Evolutionary conservation across 2,888 invertebrate genomes (phyloP).

Genomic region (Netelia virgata): DNA sequence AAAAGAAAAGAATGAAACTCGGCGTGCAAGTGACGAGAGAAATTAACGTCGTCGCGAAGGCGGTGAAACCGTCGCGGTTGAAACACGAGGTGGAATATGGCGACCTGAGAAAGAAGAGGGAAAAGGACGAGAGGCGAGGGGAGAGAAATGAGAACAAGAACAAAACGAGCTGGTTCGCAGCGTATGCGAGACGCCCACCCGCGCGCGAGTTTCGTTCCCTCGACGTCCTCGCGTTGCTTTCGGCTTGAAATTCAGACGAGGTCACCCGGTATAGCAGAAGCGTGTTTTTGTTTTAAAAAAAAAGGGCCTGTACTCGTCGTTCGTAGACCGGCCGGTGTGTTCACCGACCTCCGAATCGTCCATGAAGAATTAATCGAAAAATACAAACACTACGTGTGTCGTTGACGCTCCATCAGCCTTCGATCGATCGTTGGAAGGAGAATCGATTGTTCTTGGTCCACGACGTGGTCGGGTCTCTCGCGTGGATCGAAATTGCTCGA

Average conservation of each 20-base stretch:
- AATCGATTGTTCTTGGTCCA: neutral
- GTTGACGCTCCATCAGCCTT: neutral
- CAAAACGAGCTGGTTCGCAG: conserved; percentile 66
- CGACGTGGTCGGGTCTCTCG: neutral
- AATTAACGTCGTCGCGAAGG: conserved; percentile 8
- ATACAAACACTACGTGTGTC: neutral
- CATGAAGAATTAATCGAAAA: neutral
- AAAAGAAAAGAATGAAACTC: conserved; percentile 15
- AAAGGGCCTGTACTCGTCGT: neutral
- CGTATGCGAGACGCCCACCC: conserved; percentile 78
- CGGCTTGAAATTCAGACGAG: conserved; percentile 77
- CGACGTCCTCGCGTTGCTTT: conserved; percentile 79
- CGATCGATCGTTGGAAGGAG: neutral
- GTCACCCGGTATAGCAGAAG: conserved; percentile 74
- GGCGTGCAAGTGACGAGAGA: neutral
- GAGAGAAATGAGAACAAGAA: conserved; percentile 61
- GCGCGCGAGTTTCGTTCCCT: conserved; percentile 55
- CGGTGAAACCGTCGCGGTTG: conserved; percentile 54
- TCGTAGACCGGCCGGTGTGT: conserved; percentile 31
- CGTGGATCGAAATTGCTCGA: neutral
- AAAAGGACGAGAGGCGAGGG: conserved; percentile 5
- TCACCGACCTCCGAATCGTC: conserved; percentile 43
- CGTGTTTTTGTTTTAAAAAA: neutral
- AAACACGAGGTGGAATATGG: conserved; percentile 65
- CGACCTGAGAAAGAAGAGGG: conserved; percentile 25